Evolutionary conservation across 2,888 invertebrate genomes (phyloP).

Genomic region (Phrixothrix hirtus): DNA sequence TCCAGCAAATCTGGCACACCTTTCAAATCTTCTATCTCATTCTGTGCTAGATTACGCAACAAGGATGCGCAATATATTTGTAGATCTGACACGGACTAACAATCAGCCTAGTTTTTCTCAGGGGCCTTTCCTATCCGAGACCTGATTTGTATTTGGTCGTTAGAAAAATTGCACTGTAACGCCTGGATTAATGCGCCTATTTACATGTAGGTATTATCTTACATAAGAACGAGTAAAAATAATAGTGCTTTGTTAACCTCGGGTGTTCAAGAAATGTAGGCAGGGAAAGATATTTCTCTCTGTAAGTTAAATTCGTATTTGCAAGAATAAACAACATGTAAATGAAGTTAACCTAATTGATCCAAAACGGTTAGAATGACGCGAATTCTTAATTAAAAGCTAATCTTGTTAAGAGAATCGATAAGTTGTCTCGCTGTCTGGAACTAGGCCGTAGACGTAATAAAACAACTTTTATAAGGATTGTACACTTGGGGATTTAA

Average conservation of each 20-base stretch:
- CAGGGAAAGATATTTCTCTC: not conserved
- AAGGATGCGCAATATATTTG: slow-evolving; percentile 31
- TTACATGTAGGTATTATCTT: slow-evolving; percentile 22
- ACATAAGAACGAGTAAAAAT: slow-evolving; percentile 9
- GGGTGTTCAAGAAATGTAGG: not conserved
- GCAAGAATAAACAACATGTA: slow-evolving; percentile 5
- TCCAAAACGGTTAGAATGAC: slow-evolving; percentile 18
- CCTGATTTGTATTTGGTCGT: slow-evolving; percentile 22
- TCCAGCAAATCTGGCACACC: slow-evolving; percentile 39
- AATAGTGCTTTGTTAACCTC: slow-evolving; percentile 4
- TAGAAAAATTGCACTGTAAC: slow-evolving; percentile 16
- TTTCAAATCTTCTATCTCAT: slow-evolving; percentile 34
- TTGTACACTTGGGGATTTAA: slow-evolving; percentile 28
- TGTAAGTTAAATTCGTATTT: too few species aligned
- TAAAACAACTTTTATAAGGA: slow-evolving; percentile 31
- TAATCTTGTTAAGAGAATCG: slow-evolving; percentile 36
- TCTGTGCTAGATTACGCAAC: slow-evolving; percentile 21
- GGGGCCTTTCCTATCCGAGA: slow-evolving; percentile 9
- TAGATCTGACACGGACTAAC: slow-evolving; percentile 27
- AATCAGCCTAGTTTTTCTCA: slow-evolving; percentile 23
- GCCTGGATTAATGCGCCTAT: slow-evolving; percentile 20
- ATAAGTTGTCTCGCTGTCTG: slow-evolving; percentile 29
- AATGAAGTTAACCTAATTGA: slow-evolving; percentile 5
- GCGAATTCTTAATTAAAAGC: slow-evolving; percentile 34
- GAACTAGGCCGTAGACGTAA: slow-evolving; percentile 32